phyloP scores from a whole-genome alignment of 2,113 vertebrate species.

The Miniopterus natalensis region DNA sequence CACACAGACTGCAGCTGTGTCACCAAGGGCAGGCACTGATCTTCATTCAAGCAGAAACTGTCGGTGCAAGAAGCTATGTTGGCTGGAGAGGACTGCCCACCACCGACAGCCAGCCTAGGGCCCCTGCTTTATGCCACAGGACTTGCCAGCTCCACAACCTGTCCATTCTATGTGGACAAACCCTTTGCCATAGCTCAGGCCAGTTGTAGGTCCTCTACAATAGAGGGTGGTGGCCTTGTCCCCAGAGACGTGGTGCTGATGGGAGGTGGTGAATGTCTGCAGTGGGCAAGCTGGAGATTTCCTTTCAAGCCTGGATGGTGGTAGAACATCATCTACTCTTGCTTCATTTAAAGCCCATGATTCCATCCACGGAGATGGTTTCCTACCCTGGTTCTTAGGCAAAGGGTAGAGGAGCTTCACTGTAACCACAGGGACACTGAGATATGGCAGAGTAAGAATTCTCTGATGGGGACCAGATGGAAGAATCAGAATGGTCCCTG shows the following conservation, averaged over 20 bases:
- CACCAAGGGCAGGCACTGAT: neutral
- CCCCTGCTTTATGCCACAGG: neutral
- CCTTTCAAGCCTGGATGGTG: neutral
- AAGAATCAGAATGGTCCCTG: neutral
- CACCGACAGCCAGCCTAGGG: neutral
- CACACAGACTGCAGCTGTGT: neutral
- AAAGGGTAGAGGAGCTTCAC: neutral
- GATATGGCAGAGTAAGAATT: neutral
- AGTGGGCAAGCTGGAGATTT: neutral
- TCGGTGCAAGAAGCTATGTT: neutral
- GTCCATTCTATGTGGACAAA: neutral
- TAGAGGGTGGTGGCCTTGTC: neutral
- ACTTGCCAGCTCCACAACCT: neutral
- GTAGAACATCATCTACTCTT: neutral
- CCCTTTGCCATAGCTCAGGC: neutral
- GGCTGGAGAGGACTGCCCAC: neutral
- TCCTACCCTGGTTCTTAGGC: neutral
- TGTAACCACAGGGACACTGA: neutral
- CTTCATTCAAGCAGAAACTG: neutral
- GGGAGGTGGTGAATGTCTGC: neutral
- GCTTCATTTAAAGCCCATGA: neutral
- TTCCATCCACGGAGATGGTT: neutral
- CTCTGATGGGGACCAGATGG: neutral
- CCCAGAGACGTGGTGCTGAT: neutral
- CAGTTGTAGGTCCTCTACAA: neutral